A percentile compares a stretch with the other conserved stretches of the same genome.
Evolutionary conservation across 64 coral and sea anemone genomes (phyloP).

Genomic region (Actinia equina): DNA sequence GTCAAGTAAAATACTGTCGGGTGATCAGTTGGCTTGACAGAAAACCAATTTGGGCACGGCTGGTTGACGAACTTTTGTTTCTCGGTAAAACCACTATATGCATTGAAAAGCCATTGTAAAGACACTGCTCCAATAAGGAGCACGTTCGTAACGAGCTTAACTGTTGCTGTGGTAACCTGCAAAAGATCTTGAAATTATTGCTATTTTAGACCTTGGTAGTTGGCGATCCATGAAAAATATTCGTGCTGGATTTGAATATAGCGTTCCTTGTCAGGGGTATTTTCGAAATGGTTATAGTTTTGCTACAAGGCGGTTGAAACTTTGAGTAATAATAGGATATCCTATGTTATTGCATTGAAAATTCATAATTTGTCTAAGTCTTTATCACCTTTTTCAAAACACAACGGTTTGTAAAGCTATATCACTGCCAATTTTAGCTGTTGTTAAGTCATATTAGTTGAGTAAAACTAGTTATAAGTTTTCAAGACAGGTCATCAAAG

Average conservation of each 20-base stretch:
- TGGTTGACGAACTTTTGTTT: constrained; percentile 17
- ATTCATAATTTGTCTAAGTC: constrained; percentile 13
- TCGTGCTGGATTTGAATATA: not conserved
- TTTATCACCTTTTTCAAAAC: not conserved
- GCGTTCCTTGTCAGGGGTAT: not conserved
- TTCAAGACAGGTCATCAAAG: not conserved
- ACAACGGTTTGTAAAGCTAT: not conserved
- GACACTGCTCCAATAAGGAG: not conserved
- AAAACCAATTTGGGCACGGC: constrained; percentile 26
- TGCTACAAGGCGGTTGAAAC: not conserved
- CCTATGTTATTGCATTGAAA: not conserved
- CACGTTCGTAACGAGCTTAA: not conserved
- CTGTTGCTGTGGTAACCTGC: constrained; percentile 24
- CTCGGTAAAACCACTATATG: constrained; percentile 16
- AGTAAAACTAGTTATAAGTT: not conserved
- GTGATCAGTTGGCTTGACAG: not conserved
- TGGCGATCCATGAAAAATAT: constrained; percentile 10
- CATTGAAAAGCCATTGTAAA: constrained; percentile 11
- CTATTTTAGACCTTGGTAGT: not conserved
- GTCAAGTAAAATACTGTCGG: not conserved
- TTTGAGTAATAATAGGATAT: not conserved
- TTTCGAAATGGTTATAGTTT: not conserved
- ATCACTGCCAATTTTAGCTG: not conserved
- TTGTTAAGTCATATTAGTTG: not conserved
- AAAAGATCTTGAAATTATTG: constrained; percentile 19